Evolutionary conservation across 2,888 invertebrate genomes (phyloP), one percentile per base, ranked within the genome.

Genomic region (Hirtodrosophila confusa): DNA sequence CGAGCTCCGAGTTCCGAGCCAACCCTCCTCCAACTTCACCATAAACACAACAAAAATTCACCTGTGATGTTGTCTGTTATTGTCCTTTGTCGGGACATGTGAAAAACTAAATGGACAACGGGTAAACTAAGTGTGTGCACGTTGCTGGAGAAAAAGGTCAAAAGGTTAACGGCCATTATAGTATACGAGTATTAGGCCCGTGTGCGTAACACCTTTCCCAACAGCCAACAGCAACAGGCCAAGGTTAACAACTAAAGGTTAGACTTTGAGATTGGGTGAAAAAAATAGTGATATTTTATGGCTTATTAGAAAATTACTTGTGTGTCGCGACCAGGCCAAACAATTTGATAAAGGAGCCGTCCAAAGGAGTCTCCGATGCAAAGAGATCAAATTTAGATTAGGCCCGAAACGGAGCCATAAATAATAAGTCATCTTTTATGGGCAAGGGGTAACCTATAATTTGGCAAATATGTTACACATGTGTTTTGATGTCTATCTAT

Each of bases 281-380:
- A 31, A 31, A 31, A 8, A 31, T 31, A 31, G 31, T 31, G 68
- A 86, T 88, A 87, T 88, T 87, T 87, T 86, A 87, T 86, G 53
- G 85, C 80, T 86, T 87, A 88, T 86, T 86, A 86, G 61, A 83
- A 82, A 86, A 86, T 76, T 78, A 83, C 75, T 41, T 75, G 66
- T 57, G 50, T n/a, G 33, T 31, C 27, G n/a, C 29, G 27, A 29
- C 8, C 17, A 36, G 9, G 51, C 43, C 54, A 48, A 67, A 57
- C 48, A 43, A 50, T 54, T 68, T n/a, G 31, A 45, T 9, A 48
- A 48, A 48, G 12, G 24, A 53, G 49, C 31, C 27, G 48, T 39
- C 35, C 9, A 24, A 58, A 40, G 40, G 41, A 49, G 40, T 53
- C 12, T 41, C 6, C 51, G 67, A 62, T 57, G 49, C 44, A 23